Percentiles rank a stretch among this genome's conserved stretches.
These are phyloP conservation scores for Montifringilla adamsi DNA, from an alignment of 2,113 vertebrate species.

Conservation along the genomic window DNA sequence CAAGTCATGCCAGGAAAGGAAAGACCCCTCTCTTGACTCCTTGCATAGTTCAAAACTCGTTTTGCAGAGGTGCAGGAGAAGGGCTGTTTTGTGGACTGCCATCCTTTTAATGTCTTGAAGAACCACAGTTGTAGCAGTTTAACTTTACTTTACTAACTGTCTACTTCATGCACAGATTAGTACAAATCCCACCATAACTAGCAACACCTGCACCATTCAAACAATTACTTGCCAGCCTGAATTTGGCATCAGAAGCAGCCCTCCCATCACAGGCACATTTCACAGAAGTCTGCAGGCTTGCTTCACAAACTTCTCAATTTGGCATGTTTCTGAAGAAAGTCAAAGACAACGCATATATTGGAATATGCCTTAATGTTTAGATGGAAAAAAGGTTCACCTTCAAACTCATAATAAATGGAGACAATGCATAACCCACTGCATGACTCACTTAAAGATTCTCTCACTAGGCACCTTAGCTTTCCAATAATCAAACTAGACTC, in stretches of 20 bases:
- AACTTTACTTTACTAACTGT: not conserved
- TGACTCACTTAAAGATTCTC: not conserved
- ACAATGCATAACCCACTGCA: not conserved
- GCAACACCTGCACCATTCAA: not conserved
- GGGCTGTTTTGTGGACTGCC: not conserved
- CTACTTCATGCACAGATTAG: not conserved
- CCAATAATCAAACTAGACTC: not conserved
- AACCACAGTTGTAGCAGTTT: not conserved
- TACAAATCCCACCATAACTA: not conserved
- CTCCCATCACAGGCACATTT: not conserved
- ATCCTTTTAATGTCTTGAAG: not conserved
- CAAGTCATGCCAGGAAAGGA: not conserved
- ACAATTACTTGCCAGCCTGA: not conserved
- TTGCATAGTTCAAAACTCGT: not conserved
- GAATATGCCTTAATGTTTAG: not conserved
- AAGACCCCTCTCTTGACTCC: not conserved
- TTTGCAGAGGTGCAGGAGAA: not conserved
- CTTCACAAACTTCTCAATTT: not conserved
- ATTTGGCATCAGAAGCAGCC: not conserved
- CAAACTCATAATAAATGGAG: not conserved
- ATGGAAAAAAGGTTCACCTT: slow-evolving; percentile 9
- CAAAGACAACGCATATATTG: not conserved
- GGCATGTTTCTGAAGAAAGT: not conserved
- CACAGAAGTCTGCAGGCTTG: not conserved
- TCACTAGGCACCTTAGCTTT: not conserved